Base-by-base conservation (phyloP, 2,888 invertebrate genomes). In the Girardia tigrina region DNA sequence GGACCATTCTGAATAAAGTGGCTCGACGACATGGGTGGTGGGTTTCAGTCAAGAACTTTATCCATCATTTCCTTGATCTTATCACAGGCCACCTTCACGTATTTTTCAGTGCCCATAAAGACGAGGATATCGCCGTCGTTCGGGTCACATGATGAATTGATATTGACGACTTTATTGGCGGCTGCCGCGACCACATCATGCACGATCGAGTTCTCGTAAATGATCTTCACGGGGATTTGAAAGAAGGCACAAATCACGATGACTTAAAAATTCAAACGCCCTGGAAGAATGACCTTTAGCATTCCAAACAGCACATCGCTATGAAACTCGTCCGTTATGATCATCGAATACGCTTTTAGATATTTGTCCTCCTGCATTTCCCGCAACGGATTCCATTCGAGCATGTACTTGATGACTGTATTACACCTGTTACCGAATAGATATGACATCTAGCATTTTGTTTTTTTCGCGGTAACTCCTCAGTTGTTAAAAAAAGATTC, bases 41-140 rank as follows among this genome's bases (percentile, higher is more conserved):
- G 71, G 83, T 84, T 84, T 14, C 20, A 16, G 14, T 14, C 71
- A 16, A 70, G 20, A 16, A 16, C 14, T 20, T n/a, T n/a, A n/a
- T n/a, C n/a, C n/a, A n/a, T n/a, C n/a, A n/a, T n/a, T n/a, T 70
- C 71, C 20, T 14, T 20, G 16, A 70, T 83, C 4, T 91, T 87
- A 87, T 90, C 88, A 82, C 88, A 88, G 0, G 88, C 88, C 6
- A 88, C 94, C 86, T 98, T 97, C 82, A 99, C 99, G 81, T 99
- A 98, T 83, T 99, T 98, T 83, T 99, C 98, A 77, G 98, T 98
- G 4, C 98, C 97, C 97, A 99, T 97, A 84, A 99, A 99, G 72
- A 99, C 90, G 8, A 98, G 85, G 80, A 94, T 89, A 82, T 99
- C 98, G 0, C 98, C 95, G 14, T 70, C n/a, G n/a, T n/a, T n/a